These are phyloP conservation scores for Pangasianodon hypophthalmus DNA, from an alignment of 2,113 vertebrate genomes.

Conservation along the genomic window DNA sequence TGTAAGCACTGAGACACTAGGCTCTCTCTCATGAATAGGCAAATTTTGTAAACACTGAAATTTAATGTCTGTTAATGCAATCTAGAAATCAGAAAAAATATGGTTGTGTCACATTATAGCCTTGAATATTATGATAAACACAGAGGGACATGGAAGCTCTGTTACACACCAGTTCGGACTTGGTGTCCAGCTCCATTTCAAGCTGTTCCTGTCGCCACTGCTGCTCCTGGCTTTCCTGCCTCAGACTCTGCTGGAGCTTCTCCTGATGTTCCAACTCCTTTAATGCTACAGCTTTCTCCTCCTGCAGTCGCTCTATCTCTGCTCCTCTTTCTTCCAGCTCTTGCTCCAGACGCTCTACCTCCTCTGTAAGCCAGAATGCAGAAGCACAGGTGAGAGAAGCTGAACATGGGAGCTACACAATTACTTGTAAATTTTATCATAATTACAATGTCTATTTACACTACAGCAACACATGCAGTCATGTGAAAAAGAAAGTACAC, in stretches of 20 bases:
- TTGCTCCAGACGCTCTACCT: slow-evolving; percentile 80
- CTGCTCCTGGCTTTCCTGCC: slow-evolving; percentile 70
- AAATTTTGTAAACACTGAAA: neutral
- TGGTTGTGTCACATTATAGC: neutral
- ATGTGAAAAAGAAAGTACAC: too few relatives aligned
- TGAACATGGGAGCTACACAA: neutral
- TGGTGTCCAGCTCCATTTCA: slow-evolving; percentile 76
- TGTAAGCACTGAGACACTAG: neutral
- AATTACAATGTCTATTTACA: neutral
- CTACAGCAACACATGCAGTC: neutral
- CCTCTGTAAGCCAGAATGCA: slow-evolving; percentile 68
- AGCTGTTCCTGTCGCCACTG: slow-evolving; percentile 71
- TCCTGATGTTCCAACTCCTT: slow-evolving; percentile 76
- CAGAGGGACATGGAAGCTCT: slow-evolving; percentile 53
- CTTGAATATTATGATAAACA: slow-evolving; percentile 40
- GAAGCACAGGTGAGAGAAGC: neutral
- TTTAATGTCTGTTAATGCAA: neutral
- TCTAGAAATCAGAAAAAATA: neutral
- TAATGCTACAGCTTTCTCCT: slow-evolving; percentile 67
- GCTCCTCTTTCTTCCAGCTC: slow-evolving; percentile 73
- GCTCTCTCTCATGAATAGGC: neutral
- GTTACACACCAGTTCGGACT: slow-evolving; percentile 79
- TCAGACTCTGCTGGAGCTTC: slow-evolving; percentile 72
- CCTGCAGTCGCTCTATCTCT: slow-evolving; percentile 74
- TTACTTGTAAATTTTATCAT: neutral